These are phyloP conservation scores for Anagrus nilaparvatae DNA, from an alignment of 1,140 invertebrate species.

Conservation along the genomic window DNA sequence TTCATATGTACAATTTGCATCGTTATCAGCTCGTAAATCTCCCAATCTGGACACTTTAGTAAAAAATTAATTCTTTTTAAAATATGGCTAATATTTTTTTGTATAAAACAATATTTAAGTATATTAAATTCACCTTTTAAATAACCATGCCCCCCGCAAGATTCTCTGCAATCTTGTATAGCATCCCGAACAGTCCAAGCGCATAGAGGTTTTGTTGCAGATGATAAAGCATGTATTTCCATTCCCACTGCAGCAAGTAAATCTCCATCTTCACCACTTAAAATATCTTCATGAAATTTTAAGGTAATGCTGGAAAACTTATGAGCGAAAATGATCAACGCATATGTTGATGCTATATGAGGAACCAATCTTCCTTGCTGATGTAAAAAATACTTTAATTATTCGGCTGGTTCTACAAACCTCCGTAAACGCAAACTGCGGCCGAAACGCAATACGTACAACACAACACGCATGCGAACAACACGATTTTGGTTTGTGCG, in stretches of 20 bases:
- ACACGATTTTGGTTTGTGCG: too few species aligned
- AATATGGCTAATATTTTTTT: too few species aligned
- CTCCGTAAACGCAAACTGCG: too few species aligned
- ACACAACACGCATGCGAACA: too few species aligned
- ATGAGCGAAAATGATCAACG: slow-evolving; percentile 60
- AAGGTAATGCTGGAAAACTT: slow-evolving; percentile 29
- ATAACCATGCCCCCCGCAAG: slow-evolving; percentile 78
- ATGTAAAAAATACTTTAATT: too few species aligned
- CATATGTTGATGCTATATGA: slow-evolving; percentile 72
- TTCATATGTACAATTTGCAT: slow-evolving; percentile 90
- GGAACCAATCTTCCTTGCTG: slow-evolving; percentile 90
- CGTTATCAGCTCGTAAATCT: slow-evolving; percentile 78
- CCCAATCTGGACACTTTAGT: slow-evolving; percentile 70
- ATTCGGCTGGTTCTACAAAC: too few species aligned
- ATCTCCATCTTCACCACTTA: slow-evolving; percentile 22
- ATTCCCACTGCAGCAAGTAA: slow-evolving; percentile 33
- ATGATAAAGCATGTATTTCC: slow-evolving; percentile 88
- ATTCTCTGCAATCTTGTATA: slow-evolving; percentile 84
- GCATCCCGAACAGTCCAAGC: slow-evolving; percentile 76
- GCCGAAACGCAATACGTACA: too few species aligned
- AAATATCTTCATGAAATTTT: slow-evolving; percentile 26
- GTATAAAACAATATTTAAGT: slow-evolving; percentile 1
- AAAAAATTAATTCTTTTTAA: too few species aligned
- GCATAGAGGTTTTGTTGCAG: slow-evolving; percentile 76
- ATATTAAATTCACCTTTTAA: slow-evolving; percentile 49